These are phyloP conservation scores for Gambelia wislizenii DNA, from an alignment of 2,797 vertebrate species.

Conservation along the genomic window DNA sequence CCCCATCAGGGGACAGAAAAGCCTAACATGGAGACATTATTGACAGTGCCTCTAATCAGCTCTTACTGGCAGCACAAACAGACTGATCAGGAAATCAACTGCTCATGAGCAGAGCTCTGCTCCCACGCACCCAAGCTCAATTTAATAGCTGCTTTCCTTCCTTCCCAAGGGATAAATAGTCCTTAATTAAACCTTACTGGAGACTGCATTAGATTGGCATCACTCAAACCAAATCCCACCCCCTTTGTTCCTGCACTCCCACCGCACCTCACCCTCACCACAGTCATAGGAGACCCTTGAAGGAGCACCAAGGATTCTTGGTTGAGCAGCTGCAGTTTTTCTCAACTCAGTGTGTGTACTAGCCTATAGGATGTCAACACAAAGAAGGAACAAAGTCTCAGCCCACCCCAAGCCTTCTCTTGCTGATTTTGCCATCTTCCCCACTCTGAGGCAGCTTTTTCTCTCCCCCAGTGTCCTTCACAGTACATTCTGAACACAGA, in stretches of 20 bases:
- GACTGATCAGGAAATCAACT: slow-evolving; percentile 18
- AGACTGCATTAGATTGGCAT: background rate
- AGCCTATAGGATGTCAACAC: background rate
- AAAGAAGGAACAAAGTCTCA: background rate
- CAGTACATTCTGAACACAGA: background rate
- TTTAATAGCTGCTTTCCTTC: slow-evolving; percentile 27
- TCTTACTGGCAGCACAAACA: slow-evolving; percentile 19
- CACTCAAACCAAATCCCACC: background rate
- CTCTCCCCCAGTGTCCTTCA: background rate
- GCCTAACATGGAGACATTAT: background rate
- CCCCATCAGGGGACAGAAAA: background rate
- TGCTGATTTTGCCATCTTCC: background rate
- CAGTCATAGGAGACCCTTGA: background rate
- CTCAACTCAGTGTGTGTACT: background rate
- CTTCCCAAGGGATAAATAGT: slow-evolving; percentile 14
- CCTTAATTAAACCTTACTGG: slow-evolving; percentile 10
- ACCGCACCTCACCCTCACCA: background rate
- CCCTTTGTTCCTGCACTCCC: too few relatives aligned
- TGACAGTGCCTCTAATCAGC: slow-evolving; percentile 16
- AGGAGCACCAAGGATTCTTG: background rate
- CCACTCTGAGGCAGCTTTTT: background rate
- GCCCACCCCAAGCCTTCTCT: background rate
- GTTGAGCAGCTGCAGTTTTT: background rate
- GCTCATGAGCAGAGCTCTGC: background rate
- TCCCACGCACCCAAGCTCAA: background rate